Evolutionary conservation across 1,140 invertebrate species (phyloP).

Genomic region (Musca domestica): DNA sequence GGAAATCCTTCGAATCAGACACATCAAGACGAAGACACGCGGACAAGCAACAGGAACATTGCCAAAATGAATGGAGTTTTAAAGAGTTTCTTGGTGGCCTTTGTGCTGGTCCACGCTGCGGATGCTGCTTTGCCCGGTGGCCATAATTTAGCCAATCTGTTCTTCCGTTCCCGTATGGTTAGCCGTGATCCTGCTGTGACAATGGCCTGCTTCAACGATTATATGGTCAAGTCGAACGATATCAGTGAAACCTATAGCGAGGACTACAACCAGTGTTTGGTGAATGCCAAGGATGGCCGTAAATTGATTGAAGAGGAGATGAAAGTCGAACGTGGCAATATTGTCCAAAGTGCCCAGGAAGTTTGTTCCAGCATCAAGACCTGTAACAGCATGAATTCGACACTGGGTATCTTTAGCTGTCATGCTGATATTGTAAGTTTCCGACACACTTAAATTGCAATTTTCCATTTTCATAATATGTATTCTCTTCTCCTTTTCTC

Average conservation of each 20-base stretch:
- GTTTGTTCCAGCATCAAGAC: slow-evolving; percentile 33
- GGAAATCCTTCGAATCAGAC: background rate
- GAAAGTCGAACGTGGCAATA: slow-evolving; percentile 30
- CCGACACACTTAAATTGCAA: no score
- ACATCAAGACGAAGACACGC: background rate
- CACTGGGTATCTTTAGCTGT: slow-evolving; percentile 42
- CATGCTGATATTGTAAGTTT: slow-evolving; percentile 40
- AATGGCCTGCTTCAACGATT: slow-evolving; percentile 44
- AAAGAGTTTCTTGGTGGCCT: background rate
- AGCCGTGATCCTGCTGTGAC: slow-evolving; percentile 38
- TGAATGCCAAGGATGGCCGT: slow-evolving; percentile 29
- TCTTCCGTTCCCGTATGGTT: slow-evolving; percentile 37
- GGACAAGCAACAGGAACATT: background rate
- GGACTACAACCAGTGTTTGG: slow-evolving; percentile 33
- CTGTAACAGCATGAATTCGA: slow-evolving; percentile 33
- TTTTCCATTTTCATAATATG: background rate
- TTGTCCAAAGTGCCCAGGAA: slow-evolving; percentile 27
- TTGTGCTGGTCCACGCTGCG: background rate
- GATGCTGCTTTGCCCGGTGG: slow-evolving; percentile 10
- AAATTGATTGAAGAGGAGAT: slow-evolving; percentile 40
- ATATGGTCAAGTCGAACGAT: slow-evolving; percentile 42
- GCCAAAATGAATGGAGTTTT: background rate
- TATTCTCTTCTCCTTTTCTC: background rate
- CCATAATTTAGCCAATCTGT: slow-evolving; percentile 41
- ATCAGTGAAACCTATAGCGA: slow-evolving; percentile 39